Base-by-base conservation (phyloP, 2,113 vertebrate species). In the Trichechus manatus region DNA sequence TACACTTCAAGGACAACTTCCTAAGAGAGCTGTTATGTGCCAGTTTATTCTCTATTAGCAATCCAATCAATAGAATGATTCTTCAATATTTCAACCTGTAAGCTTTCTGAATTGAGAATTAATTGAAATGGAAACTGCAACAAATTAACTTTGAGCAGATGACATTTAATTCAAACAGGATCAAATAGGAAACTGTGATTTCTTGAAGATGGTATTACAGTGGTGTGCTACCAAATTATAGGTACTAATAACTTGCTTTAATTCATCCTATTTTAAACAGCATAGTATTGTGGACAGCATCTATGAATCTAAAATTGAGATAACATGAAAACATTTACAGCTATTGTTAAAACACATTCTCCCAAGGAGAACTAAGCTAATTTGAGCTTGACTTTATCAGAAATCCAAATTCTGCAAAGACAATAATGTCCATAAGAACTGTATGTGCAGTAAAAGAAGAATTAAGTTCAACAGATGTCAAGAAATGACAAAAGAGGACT, bases 121-220 rank as follows among this genome's bases (percentile, higher is more conserved):
- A 98, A 97, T 97, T 98, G 96, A 98, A 97, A 97, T 5, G 63
- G 81, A 97, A 66, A 13, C 61, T 31, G 77, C 74, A 96, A 86
- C 95, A 93, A 98, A 97, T 97, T 98, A 96, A 97, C 59, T 56
- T 94, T 92, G 42, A 97, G 68, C 72, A 92, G 83, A 97, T 97
- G 94, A 87, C 47, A 87, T 98, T 98, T 98, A 89, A 94, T 97
- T 92, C 36, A 80, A 89, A 96, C 33, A 93, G 68, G 93, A 96
- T 61, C 13, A 82, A 36, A 29, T 15, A 92, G 31, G n/a, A 98
- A 98, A 96, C 56, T 95, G 66, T 19, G 86, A 88, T 50, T 47
- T 97, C 87, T 95, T 96, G 36, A 96, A 96, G 36, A 93, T 91
- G 36, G 63, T 94, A 70, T 95, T 95, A 77, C 0, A 94, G 61